These are phyloP conservation scores for Spilarctia lutea DNA, from an alignment of 2,888 invertebrate genomes.

Conservation along the genomic window DNA sequence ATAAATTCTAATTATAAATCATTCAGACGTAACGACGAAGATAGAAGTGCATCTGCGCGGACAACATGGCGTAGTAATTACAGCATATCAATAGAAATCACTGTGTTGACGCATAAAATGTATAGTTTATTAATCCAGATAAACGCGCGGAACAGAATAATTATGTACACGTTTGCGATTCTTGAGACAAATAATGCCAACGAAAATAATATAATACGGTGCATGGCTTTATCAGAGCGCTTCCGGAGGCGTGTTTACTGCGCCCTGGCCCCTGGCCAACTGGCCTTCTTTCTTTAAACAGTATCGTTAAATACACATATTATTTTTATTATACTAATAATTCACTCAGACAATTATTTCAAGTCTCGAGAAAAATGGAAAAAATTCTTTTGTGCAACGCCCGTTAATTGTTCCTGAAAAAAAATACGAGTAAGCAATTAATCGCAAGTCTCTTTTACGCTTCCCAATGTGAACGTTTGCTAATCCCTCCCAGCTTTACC, in stretches of 20 bases:
- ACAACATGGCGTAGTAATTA: conserved; percentile 27
- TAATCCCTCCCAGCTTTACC: conserved; percentile 23
- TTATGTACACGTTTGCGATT: conserved; percentile 19
- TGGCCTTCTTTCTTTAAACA: conserved; percentile 71
- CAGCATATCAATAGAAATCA: conserved; percentile 20
- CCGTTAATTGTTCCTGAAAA: conserved; percentile 38
- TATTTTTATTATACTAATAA: conserved; percentile 65
- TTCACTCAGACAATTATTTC: conserved; percentile 63
- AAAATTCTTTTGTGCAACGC: conserved; percentile 44
- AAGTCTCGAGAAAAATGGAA: conserved; percentile 56
- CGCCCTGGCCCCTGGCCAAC: conserved; percentile 74
- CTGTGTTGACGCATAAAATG: conserved; percentile 4
- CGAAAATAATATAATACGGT: conserved; percentile 54
- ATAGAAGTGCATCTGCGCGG: conserved; percentile 25
- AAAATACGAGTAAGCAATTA: conserved; percentile 47
- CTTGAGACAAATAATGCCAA: conserved; percentile 35
- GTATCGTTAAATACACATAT: conserved; percentile 70
- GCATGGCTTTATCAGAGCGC: conserved; percentile 59
- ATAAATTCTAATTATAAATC: conserved; percentile 27
- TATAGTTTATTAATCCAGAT: conserved; percentile 22
- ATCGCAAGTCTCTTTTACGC: conserved; percentile 23
- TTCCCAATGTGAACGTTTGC: conserved; percentile 22
- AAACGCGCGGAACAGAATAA: conserved; percentile 3
- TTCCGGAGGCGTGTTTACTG: conserved; percentile 73
- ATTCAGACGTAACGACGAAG: conserved; percentile 33